Evolutionary conservation across 2,888 invertebrate genomes (phyloP).

Genomic region (Tineola bisselliella): DNA sequence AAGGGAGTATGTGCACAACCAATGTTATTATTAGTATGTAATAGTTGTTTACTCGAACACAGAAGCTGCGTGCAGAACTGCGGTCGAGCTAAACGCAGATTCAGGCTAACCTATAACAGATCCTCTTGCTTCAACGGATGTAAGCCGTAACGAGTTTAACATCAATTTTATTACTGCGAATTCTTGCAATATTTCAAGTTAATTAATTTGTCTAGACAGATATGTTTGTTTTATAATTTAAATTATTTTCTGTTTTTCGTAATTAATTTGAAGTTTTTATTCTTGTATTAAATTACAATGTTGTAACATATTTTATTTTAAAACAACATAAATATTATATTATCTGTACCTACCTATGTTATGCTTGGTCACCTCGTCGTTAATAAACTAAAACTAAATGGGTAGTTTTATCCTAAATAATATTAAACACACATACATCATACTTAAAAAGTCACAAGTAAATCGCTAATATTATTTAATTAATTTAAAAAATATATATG

Average conservation of each 20-base stretch:
- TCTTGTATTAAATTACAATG: no score
- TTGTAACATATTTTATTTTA: no score
- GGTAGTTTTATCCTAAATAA: no score
- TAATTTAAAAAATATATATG: no score
- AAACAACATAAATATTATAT: no score
- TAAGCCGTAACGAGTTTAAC: conserved; percentile 6
- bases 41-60: neutral
- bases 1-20: neutral
- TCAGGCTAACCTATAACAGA: neutral
- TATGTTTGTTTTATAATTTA: neutral
- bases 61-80: conserved; percentile 1
- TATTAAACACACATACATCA: no score
- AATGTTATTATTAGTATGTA: neutral
- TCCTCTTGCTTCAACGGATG: neutral
- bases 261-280: no score
- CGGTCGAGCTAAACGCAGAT: neutral
- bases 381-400: no score
- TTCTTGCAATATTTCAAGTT: neutral
- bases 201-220: conserved; percentile 8
- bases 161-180: neutral
- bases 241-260: neutral
- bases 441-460: no score
- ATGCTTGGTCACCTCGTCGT: no score
- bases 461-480: no score
- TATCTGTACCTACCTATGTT: no score